Evolutionary conservation across 2,113 vertebrate genomes (phyloP).

Genomic region (Calidris pugnax): DNA sequence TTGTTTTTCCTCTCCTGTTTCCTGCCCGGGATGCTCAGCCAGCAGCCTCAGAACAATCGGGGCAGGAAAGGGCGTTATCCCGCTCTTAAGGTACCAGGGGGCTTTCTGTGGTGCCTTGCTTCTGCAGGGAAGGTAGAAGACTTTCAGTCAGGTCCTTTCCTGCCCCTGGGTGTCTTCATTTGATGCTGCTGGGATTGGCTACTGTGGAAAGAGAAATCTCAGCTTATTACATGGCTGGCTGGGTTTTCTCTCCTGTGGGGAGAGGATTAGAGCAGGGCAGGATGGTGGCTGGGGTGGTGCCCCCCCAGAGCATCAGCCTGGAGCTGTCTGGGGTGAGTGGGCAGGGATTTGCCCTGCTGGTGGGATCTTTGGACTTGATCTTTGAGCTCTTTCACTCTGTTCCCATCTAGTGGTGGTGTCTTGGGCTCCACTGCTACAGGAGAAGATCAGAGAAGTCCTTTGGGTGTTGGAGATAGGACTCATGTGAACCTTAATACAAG

Average conservation of each 20-base stretch:
- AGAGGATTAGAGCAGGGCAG: background rate
- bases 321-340: background rate
- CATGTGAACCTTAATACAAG: background rate
- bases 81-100: background rate
- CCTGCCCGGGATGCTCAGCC: background rate
- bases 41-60: background rate
- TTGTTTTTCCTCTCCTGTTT: background rate
- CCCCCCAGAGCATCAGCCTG: background rate
- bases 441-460: background rate
- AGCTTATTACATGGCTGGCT: rapidly evolving
- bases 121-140: background rate
- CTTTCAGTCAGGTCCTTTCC: background rate
- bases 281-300: background rate
- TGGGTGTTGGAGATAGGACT: background rate
- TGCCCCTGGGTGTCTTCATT: rapidly evolving
- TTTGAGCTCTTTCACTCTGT: background rate
- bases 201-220: background rate
- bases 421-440: background rate
- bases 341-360: background rate
- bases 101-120: background rate
- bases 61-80: background rate
- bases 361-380: background rate
- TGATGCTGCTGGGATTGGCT: background rate
- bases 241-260: background rate
- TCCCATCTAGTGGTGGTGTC: background rate